These are phyloP conservation scores for Celastrina argiolus DNA, from an alignment of 2,888 invertebrate species.

Conservation along the genomic window DNA sequence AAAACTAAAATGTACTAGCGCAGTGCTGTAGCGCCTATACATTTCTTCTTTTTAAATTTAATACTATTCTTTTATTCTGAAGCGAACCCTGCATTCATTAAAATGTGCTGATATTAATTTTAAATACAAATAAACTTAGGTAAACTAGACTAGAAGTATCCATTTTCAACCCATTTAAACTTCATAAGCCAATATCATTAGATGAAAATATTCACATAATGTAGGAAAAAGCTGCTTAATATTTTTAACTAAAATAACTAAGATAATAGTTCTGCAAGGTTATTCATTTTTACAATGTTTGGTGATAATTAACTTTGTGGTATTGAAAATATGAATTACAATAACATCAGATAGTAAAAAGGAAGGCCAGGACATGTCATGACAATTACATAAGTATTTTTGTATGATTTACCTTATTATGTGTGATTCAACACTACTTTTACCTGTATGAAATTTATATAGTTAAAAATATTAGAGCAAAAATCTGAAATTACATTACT, in stretches of 20 bases:
- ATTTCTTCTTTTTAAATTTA: constrained; percentile 6
- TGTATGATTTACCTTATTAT: too few species aligned
- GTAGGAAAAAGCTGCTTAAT: not conserved
- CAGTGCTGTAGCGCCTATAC: constrained; percentile 19
- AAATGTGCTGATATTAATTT: constrained; percentile 3
- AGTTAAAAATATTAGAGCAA: too few species aligned
- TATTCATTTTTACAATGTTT: not conserved
- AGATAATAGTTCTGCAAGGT: not conserved
- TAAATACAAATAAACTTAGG: not conserved
- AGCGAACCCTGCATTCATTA: constrained; percentile 19
- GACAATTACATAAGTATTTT: too few species aligned
- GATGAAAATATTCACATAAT: not conserved
- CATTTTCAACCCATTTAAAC: not conserved
- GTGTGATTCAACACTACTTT: not conserved
- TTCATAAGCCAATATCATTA: not conserved
- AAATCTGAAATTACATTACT: not conserved
- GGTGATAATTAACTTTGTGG: not conserved
- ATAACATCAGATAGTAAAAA: not conserved
- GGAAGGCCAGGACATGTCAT: not conserved
- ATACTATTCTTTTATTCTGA: constrained; percentile 6
- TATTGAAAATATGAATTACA: not conserved
- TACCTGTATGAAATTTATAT: too few species aligned
- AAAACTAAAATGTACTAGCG: constrained; percentile 23
- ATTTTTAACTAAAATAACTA: not conserved
- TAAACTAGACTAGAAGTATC: not conserved